A percentile compares a stretch with the other conserved stretches of the same genome.
Evolutionary conservation across 2,888 invertebrate species (phyloP).

Genomic region (Andrena marginata): DNA sequence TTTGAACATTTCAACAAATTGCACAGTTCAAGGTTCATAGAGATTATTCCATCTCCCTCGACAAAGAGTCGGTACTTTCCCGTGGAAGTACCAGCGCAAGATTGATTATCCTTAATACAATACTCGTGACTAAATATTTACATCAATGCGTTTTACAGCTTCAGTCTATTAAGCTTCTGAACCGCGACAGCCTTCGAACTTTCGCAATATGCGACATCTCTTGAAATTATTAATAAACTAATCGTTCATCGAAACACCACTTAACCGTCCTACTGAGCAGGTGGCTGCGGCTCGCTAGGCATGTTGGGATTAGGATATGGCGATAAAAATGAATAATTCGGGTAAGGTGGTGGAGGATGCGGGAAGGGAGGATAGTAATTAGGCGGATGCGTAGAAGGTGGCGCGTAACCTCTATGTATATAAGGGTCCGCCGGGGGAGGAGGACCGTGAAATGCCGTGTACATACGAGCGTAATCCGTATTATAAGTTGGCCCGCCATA

Average conservation of each 20-base stretch:
- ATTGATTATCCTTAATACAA: constrained; percentile 68
- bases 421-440: constrained; percentile 83
- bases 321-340: constrained; percentile 86
- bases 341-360: constrained; percentile 86
- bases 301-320: constrained; percentile 86
- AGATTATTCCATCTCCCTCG: constrained; percentile 57
- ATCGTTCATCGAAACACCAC: constrained; percentile 51
- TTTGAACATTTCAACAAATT: constrained; percentile 76
- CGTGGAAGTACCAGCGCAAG: constrained; percentile 45
- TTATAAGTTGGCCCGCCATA: constrained; percentile 83
- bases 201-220: constrained; percentile 63
- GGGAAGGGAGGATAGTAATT: constrained; percentile 84
- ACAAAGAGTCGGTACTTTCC: constrained; percentile 44
- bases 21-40: constrained; percentile 75
- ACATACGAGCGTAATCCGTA: constrained; percentile 83
- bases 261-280: constrained; percentile 79
- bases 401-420: constrained; percentile 82
- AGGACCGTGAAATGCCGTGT: constrained; percentile 83
- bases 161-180: constrained; percentile 78
- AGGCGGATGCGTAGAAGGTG: constrained; percentile 80
- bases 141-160: constrained; percentile 78
- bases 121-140: constrained; percentile 78
- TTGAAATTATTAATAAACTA: constrained; percentile 58
- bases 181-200: constrained; percentile 69
- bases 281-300: constrained; percentile 83